phyloP scores from a whole-genome alignment of 2,888 invertebrate species.

The Phrixothrix hirtus region DNA sequence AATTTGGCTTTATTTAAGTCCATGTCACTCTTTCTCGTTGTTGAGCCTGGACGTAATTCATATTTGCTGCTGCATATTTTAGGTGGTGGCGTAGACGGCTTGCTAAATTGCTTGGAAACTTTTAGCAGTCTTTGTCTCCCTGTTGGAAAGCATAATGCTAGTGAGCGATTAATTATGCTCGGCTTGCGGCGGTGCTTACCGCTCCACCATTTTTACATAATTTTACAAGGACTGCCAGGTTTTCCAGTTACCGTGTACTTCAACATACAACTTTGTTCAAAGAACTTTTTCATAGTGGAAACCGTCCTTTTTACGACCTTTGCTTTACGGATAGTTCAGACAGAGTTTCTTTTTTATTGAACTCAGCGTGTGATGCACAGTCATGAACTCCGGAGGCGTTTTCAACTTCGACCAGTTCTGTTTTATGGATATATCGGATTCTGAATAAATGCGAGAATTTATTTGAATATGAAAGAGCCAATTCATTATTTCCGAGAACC shows the following conservation, averaged over 20 bases:
- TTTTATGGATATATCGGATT: slow-evolving; percentile 17
- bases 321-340: slow-evolving; percentile 27
- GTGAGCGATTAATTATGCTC: slow-evolving; percentile 33
- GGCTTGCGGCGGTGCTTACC: slow-evolving; percentile 14
- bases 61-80: slow-evolving; percentile 28
- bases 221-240: slow-evolving; percentile 7
- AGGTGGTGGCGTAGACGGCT: slow-evolving; percentile 14
- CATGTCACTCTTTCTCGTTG: too few species aligned
- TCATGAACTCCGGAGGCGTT: slow-evolving; percentile 11
- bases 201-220: slow-evolving; percentile 23
- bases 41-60: slow-evolving; percentile 20
- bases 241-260: neutral
- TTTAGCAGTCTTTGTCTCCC: slow-evolving; percentile 28
- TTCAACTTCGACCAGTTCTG: slow-evolving; percentile 16
- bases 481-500: slow-evolving; percentile 3
- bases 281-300: slow-evolving; percentile 18
- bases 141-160: slow-evolving; percentile 22
- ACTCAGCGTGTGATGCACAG: slow-evolving; percentile 12
- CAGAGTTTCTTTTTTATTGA: slow-evolving; percentile 31
- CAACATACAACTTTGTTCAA: neutral
- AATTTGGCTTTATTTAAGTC: neutral
- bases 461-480: slow-evolving; percentile 3
- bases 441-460: slow-evolving; percentile 18
- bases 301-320: slow-evolving; percentile 24
- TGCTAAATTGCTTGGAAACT: slow-evolving; percentile 36